Evolutionary conservation across 23 tunicate genomes (phyloP).

Genomic region (Trididemnum miniatum): DNA sequence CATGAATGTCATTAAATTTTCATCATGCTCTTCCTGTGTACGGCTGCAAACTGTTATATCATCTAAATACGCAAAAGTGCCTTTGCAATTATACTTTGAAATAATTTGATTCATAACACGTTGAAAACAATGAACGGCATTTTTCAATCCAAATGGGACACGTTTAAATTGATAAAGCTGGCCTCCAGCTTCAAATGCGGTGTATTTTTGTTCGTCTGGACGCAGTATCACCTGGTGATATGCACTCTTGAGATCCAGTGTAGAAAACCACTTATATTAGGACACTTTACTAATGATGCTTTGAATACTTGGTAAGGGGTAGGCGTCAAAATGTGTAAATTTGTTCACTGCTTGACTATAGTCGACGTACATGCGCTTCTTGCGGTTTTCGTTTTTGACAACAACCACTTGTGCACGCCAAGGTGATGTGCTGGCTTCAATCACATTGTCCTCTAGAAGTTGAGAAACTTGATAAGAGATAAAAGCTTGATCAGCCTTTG

Average conservation of each 20-base stretch:
- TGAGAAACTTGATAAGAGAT: slow-evolving; percentile 7
- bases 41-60: slow-evolving; percentile 24
- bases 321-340: slow-evolving; percentile 36
- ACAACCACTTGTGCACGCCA: slow-evolving; percentile 44
- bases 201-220: background rate
- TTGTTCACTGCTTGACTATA: slow-evolving; percentile 27
- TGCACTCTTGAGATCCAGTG: slow-evolving; percentile 22
- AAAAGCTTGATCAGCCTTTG: background rate
- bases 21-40: slow-evolving; percentile 23
- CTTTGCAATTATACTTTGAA: slow-evolving; percentile 4
- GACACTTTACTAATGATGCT: background rate
- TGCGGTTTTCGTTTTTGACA: slow-evolving; percentile 5
- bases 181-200: slow-evolving; percentile 18
- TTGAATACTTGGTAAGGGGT: slow-evolving; percentile 26
- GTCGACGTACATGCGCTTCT: slow-evolving; percentile 23
- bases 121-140: slow-evolving; percentile 33
- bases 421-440: slow-evolving; percentile 32
- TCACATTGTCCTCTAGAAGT: slow-evolving; percentile 19
- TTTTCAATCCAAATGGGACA: slow-evolving; percentile 30
- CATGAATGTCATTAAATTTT: slow-evolving; percentile 11
- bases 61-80: slow-evolving; percentile 30
- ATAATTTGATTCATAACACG: slow-evolving; percentile 10
- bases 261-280: slow-evolving; percentile 9
- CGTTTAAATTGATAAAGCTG: slow-evolving; percentile 7
- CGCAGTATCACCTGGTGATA: slow-evolving; percentile 26